phyloP scores from a whole-genome alignment of 1,140 invertebrate genomes.

The Diorhabda elongata region DNA sequence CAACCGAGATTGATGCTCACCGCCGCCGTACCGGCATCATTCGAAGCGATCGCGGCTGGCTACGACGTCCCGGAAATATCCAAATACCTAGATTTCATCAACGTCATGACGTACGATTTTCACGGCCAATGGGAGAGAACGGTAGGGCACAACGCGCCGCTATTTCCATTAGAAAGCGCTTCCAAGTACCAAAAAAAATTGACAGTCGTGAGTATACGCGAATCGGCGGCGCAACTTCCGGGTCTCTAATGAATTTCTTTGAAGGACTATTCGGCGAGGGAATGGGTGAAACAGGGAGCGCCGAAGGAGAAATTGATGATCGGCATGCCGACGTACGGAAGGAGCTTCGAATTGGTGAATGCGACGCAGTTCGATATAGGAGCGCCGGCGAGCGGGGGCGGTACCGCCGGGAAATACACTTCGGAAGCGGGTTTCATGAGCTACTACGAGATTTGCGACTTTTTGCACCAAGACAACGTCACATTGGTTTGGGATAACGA shows the following conservation, averaged over 20 bases:
- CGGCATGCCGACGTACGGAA: slow-evolving; percentile 91
- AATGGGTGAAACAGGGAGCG: slow-evolving; percentile 92
- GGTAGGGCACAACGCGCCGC: slow-evolving; percentile 87
- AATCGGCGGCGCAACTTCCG: no score
- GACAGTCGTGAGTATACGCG: slow-evolving; percentile 66
- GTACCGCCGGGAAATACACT: slow-evolving; percentile 78
- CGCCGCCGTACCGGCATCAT: slow-evolving; percentile 87
- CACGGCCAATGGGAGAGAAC: slow-evolving; percentile 90
- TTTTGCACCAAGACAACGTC: slow-evolving; percentile 85
- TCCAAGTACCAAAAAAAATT: slow-evolving; percentile 87
- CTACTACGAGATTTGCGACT: slow-evolving; percentile 94
- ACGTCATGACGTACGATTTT: slow-evolving; percentile 94
- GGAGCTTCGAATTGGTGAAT: slow-evolving; percentile 90
- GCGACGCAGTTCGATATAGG: slow-evolving; percentile 87
- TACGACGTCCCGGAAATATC: slow-evolving; percentile 92
- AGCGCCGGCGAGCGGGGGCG: slow-evolving; percentile 82
- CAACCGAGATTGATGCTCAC: slow-evolving; percentile 78
- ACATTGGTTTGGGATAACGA: slow-evolving; percentile 95
- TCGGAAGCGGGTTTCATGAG: slow-evolving; percentile 87
- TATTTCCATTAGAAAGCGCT: slow-evolving; percentile 83
- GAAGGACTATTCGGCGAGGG: slow-evolving; percentile 83
- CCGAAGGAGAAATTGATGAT: slow-evolving; percentile 94
- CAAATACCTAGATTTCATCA: slow-evolving; percentile 90
- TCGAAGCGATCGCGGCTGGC: slow-evolving; percentile 89
- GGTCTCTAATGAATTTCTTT: background rate